A percentile compares a stretch with the other conserved stretches of the same genome.
Evolutionary conservation across 2,888 invertebrate species (phyloP).

Genomic region (Helobdella robusta): DNA sequence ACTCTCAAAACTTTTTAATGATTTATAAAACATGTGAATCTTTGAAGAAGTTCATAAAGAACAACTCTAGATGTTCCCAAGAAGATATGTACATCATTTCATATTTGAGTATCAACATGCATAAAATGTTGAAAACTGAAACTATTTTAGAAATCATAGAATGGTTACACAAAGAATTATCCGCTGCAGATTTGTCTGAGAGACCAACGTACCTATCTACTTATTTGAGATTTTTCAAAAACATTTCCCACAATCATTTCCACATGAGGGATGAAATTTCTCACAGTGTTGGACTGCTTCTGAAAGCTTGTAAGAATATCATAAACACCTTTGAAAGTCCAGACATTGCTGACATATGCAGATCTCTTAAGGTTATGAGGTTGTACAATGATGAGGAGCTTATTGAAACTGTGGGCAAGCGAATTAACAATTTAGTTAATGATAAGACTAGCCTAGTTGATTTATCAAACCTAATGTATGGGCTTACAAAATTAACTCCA

Average conservation of each 20-base stretch:
- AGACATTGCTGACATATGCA: not conserved
- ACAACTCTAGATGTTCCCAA: no score
- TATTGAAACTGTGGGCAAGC: not conserved
- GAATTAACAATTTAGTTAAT: conserved; percentile 7
- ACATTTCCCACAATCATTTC: not conserved
- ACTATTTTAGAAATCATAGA: no score
- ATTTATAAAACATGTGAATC: no score
- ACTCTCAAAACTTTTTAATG: no score
- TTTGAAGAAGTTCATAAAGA: no score
- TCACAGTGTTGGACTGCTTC: not conserved
- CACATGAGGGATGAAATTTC: not conserved
- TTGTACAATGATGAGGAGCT: not conserved
- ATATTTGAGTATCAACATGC: no score
- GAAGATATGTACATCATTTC: no score
- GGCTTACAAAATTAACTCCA: not conserved
- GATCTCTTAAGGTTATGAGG: not conserved
- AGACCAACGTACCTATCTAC: no score
- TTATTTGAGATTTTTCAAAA: not conserved
- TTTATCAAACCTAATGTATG: conserved; percentile 8
- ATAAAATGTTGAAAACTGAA: no score
- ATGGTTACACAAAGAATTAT: no score
- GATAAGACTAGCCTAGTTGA: conserved; percentile 14
- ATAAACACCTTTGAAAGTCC: not conserved
- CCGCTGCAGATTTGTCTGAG: no score
- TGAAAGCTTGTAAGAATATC: not conserved